Evolutionary conservation across 2,797 vertebrate species (phyloP).

Genomic region (Brachyrhaphis roseni): DNA sequence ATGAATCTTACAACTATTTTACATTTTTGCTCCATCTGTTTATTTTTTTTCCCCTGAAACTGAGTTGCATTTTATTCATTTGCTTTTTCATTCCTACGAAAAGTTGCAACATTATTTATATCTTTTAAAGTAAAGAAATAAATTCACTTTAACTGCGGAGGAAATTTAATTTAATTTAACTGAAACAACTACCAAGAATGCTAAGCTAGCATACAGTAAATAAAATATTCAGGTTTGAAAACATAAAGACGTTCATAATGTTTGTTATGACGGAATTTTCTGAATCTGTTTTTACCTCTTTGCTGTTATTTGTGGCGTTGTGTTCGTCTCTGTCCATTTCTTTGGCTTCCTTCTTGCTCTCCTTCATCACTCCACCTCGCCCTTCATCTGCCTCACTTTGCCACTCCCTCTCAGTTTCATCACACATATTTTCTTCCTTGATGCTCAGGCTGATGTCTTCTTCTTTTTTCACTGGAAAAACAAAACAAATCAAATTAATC

Average conservation of each 20-base stretch:
- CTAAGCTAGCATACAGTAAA: neutral
- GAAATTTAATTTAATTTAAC: neutral
- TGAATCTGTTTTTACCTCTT: slow-evolving; percentile 68
- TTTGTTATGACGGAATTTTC: neutral
- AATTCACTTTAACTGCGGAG: neutral
- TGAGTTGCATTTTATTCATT: neutral
- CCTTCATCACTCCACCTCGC: slow-evolving; percentile 50
- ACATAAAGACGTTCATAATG: neutral
- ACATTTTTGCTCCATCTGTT: neutral
- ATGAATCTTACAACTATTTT: neutral
- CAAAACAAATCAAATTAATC: neutral
- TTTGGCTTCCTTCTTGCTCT: slow-evolving; percentile 52
- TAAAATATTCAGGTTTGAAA: neutral
- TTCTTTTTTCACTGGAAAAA: slow-evolving; percentile 58
- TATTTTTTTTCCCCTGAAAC: neutral
- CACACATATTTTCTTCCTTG: slow-evolving; percentile 67
- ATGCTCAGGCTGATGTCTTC: slow-evolving; percentile 50
- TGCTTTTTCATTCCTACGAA: neutral
- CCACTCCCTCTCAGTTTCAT: slow-evolving; percentile 42
- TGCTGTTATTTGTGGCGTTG: slow-evolving; percentile 50
- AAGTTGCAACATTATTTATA: neutral
- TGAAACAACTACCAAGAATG: neutral
- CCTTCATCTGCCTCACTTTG: slow-evolving; percentile 50
- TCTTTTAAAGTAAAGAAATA: neutral
- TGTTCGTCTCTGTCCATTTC: slow-evolving; percentile 57